These are phyloP conservation scores for Apocrypta bakeri DNA, from an alignment of 1,140 invertebrate species.

Conservation along the genomic window DNA sequence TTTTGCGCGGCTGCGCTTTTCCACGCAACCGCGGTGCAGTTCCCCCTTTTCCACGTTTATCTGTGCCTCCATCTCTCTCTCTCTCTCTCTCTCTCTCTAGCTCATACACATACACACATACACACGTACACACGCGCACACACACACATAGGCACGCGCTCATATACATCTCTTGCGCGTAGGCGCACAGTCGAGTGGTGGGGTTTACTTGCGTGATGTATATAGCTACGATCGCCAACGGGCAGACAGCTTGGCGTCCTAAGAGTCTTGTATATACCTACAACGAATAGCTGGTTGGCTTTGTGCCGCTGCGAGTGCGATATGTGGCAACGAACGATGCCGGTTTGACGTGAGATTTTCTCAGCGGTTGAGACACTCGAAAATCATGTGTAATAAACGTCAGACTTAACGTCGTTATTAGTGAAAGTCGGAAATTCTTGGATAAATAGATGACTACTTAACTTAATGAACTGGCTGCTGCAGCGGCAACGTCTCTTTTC, in stretches of 20 bases:
- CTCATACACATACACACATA: conserved; percentile 8
- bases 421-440: no score
- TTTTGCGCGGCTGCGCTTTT: background rate
- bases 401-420: no score
- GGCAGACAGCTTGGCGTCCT: conserved; percentile 76
- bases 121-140: background rate
- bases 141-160: background rate
- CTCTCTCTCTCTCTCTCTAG: conserved; percentile 66
- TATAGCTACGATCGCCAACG: conserved; percentile 55
- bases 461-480: no score
- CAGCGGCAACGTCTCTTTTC: background rate
- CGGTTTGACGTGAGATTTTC: background rate
- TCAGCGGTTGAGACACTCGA: background rate
- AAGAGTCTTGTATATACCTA: conserved; percentile 53
- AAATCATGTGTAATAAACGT: no score
- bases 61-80: conserved; percentile 32
- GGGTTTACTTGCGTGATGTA: background rate
- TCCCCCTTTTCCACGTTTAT: background rate
- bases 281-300: no score
- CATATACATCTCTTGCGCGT: background rate
- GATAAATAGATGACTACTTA: no score
- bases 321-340: no score
- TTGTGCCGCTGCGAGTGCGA: no score
- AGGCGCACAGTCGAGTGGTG: background rate
- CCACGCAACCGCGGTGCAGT: background rate